Evolutionary conservation across 35 echinoderm and acorn worm species (phyloP).

Genomic region (Lytechinus variegatus): DNA sequence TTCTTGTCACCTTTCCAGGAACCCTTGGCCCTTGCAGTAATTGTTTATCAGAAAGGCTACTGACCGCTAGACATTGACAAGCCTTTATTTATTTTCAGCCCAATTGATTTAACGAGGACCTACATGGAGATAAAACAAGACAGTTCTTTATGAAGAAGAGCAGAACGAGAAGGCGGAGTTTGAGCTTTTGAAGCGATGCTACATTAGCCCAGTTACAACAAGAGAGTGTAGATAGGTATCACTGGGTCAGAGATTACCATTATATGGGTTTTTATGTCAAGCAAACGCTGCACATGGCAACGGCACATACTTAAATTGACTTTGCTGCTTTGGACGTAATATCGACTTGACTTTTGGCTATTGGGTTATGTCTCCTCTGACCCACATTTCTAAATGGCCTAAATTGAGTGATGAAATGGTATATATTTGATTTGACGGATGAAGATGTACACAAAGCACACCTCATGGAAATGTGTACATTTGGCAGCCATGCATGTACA

Average conservation of each 20-base stretch:
- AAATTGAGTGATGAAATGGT: background rate
- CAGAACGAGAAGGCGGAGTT: background rate
- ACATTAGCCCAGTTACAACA: background rate
- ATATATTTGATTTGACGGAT: background rate
- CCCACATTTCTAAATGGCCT: background rate
- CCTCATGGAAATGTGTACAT: background rate
- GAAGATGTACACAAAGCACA: background rate
- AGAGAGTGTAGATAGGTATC: slow-evolving; percentile 11
- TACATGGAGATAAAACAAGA: background rate
- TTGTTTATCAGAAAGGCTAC: slow-evolving; percentile 18
- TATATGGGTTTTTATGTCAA: slow-evolving; percentile 20
- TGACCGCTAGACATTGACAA: slow-evolving; percentile 9
- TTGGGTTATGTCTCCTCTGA: background rate
- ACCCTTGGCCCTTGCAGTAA: background rate
- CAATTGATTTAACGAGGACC: slow-evolving; percentile 11
- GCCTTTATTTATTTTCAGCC: slow-evolving; percentile 11
- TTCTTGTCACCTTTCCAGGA: background rate
- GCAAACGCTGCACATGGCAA: slow-evolving; percentile 8
- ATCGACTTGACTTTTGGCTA: background rate
- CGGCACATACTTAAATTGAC: slow-evolving; percentile 3
- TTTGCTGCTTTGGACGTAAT: background rate
- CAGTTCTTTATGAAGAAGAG: background rate
- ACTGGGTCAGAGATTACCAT: background rate
- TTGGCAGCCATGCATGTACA: background rate
- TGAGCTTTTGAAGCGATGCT: background rate